These are phyloP conservation scores for Mormyrus lacerda DNA, from an alignment of 2,113 vertebrate species.

Conservation along the genomic window DNA sequence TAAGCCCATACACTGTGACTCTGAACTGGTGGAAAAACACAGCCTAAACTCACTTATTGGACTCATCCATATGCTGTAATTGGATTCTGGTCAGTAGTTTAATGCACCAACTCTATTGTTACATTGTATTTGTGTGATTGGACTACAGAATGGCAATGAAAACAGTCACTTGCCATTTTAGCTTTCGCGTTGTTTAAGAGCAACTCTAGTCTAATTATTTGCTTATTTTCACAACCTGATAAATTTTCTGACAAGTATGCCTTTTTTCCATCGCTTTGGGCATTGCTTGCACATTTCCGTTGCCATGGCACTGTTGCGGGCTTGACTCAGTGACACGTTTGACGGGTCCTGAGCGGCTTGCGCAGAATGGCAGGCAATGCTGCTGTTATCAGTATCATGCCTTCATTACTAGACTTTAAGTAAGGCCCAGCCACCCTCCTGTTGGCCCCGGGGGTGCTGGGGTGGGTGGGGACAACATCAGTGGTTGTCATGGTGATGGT, in stretches of 20 bases:
- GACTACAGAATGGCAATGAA: background rate
- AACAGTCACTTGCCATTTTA: background rate
- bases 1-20: background rate
- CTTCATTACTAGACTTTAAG: conserved; percentile 7
- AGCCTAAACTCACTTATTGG: background rate
- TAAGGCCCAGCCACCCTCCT: background rate
- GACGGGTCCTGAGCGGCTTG: background rate
- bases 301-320: background rate
- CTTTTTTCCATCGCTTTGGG: background rate
- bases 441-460: background rate
- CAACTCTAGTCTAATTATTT: background rate
- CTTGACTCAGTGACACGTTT: background rate
- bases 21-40: background rate
- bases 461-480: background rate
- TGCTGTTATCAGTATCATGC: conserved; percentile 8
- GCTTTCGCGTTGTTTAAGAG: background rate
- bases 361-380: background rate
- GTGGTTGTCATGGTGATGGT: conserved; percentile 10
- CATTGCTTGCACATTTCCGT: background rate
- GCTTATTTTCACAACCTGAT: background rate
- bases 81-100: background rate
- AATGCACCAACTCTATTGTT: background rate
- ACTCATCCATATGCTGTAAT: background rate
- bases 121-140: background rate
- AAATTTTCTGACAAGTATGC: background rate